Evolutionary conservation across 2,113 vertebrate species (phyloP).

Genomic region (Elephantulus edwardii): DNA sequence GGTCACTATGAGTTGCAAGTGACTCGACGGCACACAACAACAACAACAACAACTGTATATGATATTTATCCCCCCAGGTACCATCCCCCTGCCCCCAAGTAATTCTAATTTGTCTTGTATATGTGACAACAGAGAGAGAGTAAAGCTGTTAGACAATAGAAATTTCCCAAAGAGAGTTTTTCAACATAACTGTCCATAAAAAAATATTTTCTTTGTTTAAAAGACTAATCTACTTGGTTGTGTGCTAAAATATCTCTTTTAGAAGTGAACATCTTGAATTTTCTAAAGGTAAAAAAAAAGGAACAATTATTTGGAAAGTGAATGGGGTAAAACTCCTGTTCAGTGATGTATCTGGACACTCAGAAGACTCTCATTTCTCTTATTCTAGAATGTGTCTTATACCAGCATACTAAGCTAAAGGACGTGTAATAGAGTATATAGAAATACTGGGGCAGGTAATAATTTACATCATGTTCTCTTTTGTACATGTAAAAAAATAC

Average conservation of each 20-base stretch:
- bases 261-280: not conserved
- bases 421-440: slow-evolving; percentile 51
- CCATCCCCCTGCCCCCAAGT: not conserved
- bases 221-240: not conserved
- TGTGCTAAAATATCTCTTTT: not conserved
- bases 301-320: slow-evolving; percentile 1
- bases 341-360: slow-evolving; percentile 21
- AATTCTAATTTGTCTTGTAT: not conserved
- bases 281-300: not conserved
- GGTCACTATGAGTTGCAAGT: too few species aligned
- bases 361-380: slow-evolving; percentile 38
- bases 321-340: slow-evolving; percentile 4
- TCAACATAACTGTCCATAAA: not conserved
- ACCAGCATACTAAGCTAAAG: slow-evolving; percentile 51
- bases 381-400: not conserved
- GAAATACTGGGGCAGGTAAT: slow-evolving; percentile 56
- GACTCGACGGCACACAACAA: too few species aligned
- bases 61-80: not conserved
- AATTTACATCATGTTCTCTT: slow-evolving; percentile 49
- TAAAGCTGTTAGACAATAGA: not conserved
- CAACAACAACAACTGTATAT: not conserved
- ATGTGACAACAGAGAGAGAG: not conserved
- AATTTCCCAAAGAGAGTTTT: not conserved
- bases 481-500: slow-evolving; percentile 54
- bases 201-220: not conserved